Conservation (phyloP, 2,797 vertebrate species). For the Anguilla obscura region DNA sequence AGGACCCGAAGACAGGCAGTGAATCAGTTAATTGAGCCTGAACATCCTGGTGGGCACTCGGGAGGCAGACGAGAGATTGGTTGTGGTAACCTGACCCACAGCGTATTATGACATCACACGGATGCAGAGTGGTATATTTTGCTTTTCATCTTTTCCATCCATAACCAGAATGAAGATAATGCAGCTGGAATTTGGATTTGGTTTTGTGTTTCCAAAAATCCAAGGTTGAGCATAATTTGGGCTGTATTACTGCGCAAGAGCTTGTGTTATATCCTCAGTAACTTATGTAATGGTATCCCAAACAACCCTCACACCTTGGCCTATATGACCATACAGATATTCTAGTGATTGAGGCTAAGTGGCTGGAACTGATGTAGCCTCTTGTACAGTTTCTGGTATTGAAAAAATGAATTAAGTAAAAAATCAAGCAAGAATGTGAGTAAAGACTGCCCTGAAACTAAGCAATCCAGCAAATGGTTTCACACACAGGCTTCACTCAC, state of each 20-base stretch:
- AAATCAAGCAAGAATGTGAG: background rate
- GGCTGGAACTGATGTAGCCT: background rate
- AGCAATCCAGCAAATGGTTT: background rate
- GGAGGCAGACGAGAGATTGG: background rate
- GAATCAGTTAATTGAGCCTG: constrained; percentile 1
- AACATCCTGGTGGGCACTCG: background rate
- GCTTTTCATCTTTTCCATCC: background rate
- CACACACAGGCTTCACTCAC: background rate
- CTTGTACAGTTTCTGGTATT: background rate
- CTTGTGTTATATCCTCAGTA: background rate
- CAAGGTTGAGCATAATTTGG: background rate
- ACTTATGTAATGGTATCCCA: background rate
- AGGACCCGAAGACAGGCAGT: background rate
- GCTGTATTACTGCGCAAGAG: background rate
- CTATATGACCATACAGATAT: background rate
- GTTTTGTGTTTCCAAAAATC: background rate
- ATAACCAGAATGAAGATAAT: background rate
- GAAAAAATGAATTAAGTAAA: background rate
- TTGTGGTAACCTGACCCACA: background rate
- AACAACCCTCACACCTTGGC: background rate
- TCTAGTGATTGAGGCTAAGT: background rate
- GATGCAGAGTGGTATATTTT: background rate
- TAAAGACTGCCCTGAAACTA: background rate
- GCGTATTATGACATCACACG: background rate
- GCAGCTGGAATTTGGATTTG: background rate